Evolutionary conservation across 2,113 vertebrate genomes (phyloP), one percentile per base, ranked within the genome.

Genomic region (Todiramphus saurophagus): DNA sequence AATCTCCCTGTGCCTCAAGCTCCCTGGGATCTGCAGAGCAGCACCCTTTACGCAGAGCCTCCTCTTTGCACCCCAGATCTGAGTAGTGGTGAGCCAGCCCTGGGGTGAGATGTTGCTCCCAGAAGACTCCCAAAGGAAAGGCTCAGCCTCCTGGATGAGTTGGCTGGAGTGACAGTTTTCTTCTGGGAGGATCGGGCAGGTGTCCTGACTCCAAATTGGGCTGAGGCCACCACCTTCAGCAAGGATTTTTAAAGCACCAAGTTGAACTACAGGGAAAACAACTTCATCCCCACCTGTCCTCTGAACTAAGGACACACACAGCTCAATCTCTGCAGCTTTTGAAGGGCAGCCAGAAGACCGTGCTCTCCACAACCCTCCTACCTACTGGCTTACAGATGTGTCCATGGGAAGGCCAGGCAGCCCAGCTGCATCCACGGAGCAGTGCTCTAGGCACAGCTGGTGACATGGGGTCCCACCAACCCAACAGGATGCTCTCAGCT

Each of bases 251-350:
- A 27, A 37, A 10, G 23, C 16, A 48, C 17, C 13, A 7, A 11
- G 7, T 11, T 50, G 77, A 80, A 37, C 19, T 25, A 51, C 16
- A 39, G 60, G 28, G 50, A 25, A 83, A 90, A 48, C 13, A 51
- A 0, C 28, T 50, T 75, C 60, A n/a, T 3, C 1, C 19, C 27
- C 1, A 5, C 8, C 11, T 15, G 31, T 67, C 10, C 53, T 64
- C 53, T 33, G 43, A 12, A 9, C 17, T 23, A 6, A 30, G 53
- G 41, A 37, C 24, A 23, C 3, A 31, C 37, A 20, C 27, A 21
- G 58, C 46, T 82, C 17, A 2, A 24, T 66, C 62, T 44, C 37
- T 25, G 72, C 41, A 75, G 51, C 31, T 85, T 58, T 13, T 31
- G 62, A 37, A 76, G 28, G 18, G 41, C 62, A 67, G 46, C 37